Evolutionary conservation across 2,888 invertebrate genomes (phyloP), one percentile per base, ranked within the genome.

Genomic region (Andrena marginata): DNA sequence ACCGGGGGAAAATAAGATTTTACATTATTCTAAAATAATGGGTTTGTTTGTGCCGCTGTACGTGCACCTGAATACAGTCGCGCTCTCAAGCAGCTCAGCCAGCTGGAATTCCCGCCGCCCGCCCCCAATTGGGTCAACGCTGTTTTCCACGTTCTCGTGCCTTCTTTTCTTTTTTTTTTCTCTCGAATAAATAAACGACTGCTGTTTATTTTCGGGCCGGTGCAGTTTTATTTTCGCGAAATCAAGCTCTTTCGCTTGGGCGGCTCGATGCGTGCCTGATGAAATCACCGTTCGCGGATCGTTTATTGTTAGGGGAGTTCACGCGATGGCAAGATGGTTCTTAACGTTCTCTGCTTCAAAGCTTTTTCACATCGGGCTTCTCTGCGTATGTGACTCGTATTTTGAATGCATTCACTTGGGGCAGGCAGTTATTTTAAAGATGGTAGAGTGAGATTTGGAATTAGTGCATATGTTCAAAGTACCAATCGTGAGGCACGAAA

Each of bases 11-110:
- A 78, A 78, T 75, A 82, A 78, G 82, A 78, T 82, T 82, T 82
- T 74, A 74, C 72, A 75, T 84, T 78, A 84, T 75, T 82, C 68
- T 49, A 63, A 69, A 84, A 75, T 84, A 82, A 84, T 83, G 83
- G 77, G 67, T 74, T 83, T 82, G 83, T 82, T 82, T 83, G 77
- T 54, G 74, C 31, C 70, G 54, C 35, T 35, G 29, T 60, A 69
- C 73, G 65, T 35, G 64, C 79, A 62, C 31, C 71, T 78, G 74
- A 80, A 70, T 60, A 64, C 63, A 35, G 23, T 10, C 20, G 62
- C 64, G 31, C 48, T 33, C 6, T 10, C 63, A 10, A 13, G 3
- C 33, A 16, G 29, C 3, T 59, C 63, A 35, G 8, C 68, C 68
- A 20, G 26, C 49, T 64, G 63, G 56, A 69, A 75, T 76, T 79